Evolutionary conservation across 2,888 invertebrate genomes (phyloP), one percentile per base, ranked within the genome.

Genomic region (Apamea monoglypha): DNA sequence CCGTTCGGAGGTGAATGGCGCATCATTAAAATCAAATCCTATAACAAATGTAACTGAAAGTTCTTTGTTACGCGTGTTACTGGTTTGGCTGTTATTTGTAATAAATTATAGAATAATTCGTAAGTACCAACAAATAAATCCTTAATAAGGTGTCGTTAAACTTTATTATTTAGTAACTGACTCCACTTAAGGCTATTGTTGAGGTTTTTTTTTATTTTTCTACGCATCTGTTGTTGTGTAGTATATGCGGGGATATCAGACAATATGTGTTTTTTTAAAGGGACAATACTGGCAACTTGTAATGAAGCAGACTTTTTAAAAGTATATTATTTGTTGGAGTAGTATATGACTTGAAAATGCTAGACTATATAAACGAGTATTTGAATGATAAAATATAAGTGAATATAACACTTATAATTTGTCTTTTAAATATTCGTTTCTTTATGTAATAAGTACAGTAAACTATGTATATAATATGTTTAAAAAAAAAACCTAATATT

Each of bases 41-140:
- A 85, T 95, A 94, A 96, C 93, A 92, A 95, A 95, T 95, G 93
- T 92, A 91, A 89, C 86, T 89, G 88, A 92, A 93, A 91, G 91
- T 86, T 74, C 82, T 91, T 94, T 94, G 93, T 94, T 91, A 88
- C 85, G 91, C 90, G 84, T 90, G 87, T 87, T 86, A 90, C 87
- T 91, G 87, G 89, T 90, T 90, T 90, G 86, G 89, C 92, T 94
- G 94, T 95, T 96, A 96, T 97, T 96, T 95, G 96, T 97, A 96
- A 97, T 96, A 97, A 96, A 96, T 96, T 95, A 96, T 90, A 91
- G 90, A 94, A 96, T 96, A 95, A 96, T 96, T 96, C 95, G 93
- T 91, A 91, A 91, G 93, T 91, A 91, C 93, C 94, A 94, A 96
- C 95, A 95, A 96, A 96, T 97, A 97, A 95, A 96, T 96, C 94